Base-by-base conservation (phyloP, 2,113 vertebrate genomes). In the Erinaceus europaeus region DNA sequence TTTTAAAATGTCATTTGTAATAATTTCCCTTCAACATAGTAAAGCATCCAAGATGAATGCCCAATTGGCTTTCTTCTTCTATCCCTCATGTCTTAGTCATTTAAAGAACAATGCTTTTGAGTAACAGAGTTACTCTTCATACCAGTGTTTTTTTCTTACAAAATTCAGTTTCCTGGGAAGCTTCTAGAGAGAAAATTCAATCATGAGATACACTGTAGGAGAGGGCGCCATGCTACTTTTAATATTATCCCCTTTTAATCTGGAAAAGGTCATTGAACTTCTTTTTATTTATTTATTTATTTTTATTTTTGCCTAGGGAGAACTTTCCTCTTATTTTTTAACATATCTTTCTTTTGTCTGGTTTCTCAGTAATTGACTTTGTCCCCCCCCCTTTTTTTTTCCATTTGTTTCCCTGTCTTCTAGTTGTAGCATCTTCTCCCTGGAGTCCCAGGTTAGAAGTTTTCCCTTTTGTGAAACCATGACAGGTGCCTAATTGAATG, bases 401-500 rank as follows among this genome's bases (percentile, higher is more conserved):
- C 50, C 94, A 96, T 98, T 97, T 97, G 96, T 97, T 96, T 95
- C 92, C 95, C 94, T 97, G 95, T 95, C 96, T 97, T 93, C 95
- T 95, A 92, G 93, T 97, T 97, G 97, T 94, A 97, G 95, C 97
- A 95, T 97, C 97, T 97, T 97, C 95, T 97, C 97, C 96, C 96
- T 81, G 52, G 96, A 97, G 97, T 98, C 96, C 97, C 97, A 97
- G 98, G 97, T 98, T 97, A 96, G 97, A 98, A 98, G 96, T 98
- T 97, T 98, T 97, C 96, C 96, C 98, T 97, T 98, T 98, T 98
- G 98, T 98, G 98, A 97, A 97, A 96, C 94, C 95, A 94, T 99
- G 99, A 99, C 99, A 99, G 98, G 98, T 98, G 98, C 98, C 97
- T 99, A 99, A 99, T 99, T 99, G 98, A 99, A 99, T 99, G 99